Evolutionary conservation across 1,140 invertebrate species (phyloP), one percentile per base, ranked within the genome.

Genomic region (Amphibalanus amphitrite): DNA sequence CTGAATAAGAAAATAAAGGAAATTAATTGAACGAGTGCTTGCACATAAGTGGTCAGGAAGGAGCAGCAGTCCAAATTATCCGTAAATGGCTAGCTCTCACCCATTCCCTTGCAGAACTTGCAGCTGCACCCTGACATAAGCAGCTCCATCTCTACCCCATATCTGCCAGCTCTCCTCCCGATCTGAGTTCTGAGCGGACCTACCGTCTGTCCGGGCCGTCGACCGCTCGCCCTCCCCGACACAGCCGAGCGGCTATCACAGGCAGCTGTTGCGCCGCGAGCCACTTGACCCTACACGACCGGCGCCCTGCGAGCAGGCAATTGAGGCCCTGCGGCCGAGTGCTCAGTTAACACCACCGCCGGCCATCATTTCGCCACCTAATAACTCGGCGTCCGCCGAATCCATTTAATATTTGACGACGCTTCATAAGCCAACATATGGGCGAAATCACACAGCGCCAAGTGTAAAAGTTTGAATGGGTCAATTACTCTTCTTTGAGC

Each of bases 401-500:
- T 59, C 47, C 20, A 59, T 59, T 59, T 59, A 59, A 59, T 59
- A 59, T 59, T 59, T 59, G 47, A 59, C 47, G 47, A 59, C 47
- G 47, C 47, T 59, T 20, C 47, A 23, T 13, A 13, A 23, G 47
- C 47, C 47, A 59, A 59, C 47, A 59, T 59, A 23, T 59, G 47
- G 47, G 47, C 47, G 47, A 59, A 59, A 59, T 59, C 47, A 59
- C 47, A 59, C 47, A 59, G 47, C 17, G 47, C 47, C 23, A 59
- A 59, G 47, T 59, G 47, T 59, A 59, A 59, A 59, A 59, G 6
- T 59, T 59, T 59, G 10, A 59, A 59, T 59, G 47, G 47, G 47
- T 59, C 47, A 59, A 59, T 59, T 59, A 59, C 47, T 59, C 47
- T 59, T 59, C 47, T 59, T 59, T 59, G 47, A 59, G 47, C 47